Evolutionary conservation across 2,797 vertebrate genomes (phyloP).

Genomic region (Scarus forsteni): DNA sequence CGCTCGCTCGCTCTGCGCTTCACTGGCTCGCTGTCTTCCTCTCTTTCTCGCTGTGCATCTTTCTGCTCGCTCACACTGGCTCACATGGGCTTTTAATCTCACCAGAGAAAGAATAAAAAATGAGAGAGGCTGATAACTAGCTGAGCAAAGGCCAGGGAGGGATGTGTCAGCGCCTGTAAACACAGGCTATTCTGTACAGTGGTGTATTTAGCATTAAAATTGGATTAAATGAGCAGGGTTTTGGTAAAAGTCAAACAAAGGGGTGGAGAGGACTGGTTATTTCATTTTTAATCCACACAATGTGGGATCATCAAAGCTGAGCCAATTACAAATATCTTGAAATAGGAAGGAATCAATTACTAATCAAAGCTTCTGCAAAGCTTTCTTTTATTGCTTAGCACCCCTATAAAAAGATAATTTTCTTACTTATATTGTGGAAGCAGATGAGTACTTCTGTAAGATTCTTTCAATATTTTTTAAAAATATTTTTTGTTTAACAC

Average conservation of each 20-base stretch:
- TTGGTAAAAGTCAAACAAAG: not conserved
- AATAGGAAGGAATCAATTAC: too few species aligned
- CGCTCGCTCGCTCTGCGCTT: conserved; percentile 47
- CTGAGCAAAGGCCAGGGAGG: conserved; percentile 2
- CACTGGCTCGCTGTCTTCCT: conserved; percentile 21
- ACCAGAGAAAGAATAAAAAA: conserved; percentile 35
- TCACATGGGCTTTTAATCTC: conserved; percentile 52
- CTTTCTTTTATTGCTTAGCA: too few species aligned
- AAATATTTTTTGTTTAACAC: too few species aligned
- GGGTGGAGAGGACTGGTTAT: not conserved
- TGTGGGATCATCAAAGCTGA: not conserved
- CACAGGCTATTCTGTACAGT: not conserved
- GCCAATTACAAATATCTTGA: not conserved
- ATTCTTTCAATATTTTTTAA: too few species aligned
- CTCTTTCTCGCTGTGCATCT: conserved; percentile 16
- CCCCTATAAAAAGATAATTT: too few species aligned
- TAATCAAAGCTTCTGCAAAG: too few species aligned
- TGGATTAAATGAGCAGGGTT: not conserved
- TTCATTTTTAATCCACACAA: too few species aligned
- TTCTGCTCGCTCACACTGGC: conserved; percentile 11
- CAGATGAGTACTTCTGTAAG: too few species aligned
- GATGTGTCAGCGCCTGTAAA: conserved; percentile 7
- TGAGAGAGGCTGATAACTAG: conserved; percentile 32
- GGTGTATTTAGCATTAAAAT: not conserved
- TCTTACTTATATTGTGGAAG: too few species aligned